Evolutionary conservation across 2,113 vertebrate genomes (phyloP).

Genomic region (Seriola quinqueradiata): DNA sequence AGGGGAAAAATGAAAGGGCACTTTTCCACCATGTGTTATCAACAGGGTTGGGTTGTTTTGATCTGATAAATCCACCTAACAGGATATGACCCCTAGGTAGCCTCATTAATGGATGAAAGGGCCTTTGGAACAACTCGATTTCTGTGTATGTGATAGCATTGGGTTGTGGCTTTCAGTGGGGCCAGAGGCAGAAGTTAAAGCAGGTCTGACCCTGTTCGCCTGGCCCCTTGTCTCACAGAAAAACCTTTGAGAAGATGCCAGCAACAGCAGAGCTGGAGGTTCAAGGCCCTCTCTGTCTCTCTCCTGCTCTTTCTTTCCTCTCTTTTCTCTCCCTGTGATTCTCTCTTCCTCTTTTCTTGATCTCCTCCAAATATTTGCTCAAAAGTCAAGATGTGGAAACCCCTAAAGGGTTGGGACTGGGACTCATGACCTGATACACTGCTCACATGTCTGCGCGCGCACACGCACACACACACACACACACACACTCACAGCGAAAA

Average conservation of each 20-base stretch:
- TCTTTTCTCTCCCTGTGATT: conserved; percentile 42
- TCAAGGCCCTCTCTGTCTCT: conserved; percentile 75
- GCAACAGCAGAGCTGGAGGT: conserved; percentile 73
- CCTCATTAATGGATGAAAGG: conserved; percentile 48
- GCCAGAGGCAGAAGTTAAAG: conserved; percentile 62
- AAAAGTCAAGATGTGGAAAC: conserved; percentile 79
- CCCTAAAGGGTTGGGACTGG: conserved; percentile 65
- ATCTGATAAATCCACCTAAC: conserved; percentile 31
- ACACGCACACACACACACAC: conserved; percentile 11
- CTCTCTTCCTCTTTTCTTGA: conserved; percentile 64
- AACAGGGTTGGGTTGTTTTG: conserved; percentile 30
- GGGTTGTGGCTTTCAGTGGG: conserved; percentile 33
- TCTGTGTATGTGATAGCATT: conserved; percentile 24
- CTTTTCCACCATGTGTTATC: conserved; percentile 38
- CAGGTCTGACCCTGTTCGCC: conserved; percentile 57
- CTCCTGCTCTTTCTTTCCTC: conserved; percentile 46
- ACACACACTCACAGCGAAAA: conserved; percentile 1
- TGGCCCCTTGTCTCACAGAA: conserved; percentile 73
- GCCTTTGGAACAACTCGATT: conserved; percentile 22
- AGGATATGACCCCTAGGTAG: conserved; percentile 52
- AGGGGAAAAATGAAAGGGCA: conserved; percentile 20
- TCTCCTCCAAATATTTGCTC: conserved; percentile 80
- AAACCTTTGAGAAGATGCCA: conserved; percentile 82
- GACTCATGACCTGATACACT: conserved; percentile 54
- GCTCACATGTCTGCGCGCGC: neutral